phyloP scores from a whole-genome alignment of 2,888 invertebrate species.

The Pharmacophagus antenor region DNA sequence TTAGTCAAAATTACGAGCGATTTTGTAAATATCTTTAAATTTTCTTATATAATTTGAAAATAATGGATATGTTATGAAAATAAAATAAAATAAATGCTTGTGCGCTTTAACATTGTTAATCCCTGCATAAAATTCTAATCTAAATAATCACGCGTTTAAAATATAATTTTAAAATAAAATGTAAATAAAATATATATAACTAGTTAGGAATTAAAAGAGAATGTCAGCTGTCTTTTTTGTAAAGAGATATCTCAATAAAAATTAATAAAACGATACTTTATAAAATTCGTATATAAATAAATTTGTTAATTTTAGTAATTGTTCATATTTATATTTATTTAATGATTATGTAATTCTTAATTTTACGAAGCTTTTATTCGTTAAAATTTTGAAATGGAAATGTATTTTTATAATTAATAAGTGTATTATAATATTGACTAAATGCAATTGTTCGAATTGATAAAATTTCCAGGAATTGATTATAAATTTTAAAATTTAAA shows the following conservation, averaged over 20 bases:
- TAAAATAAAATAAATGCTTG: slow-evolving; percentile 48
- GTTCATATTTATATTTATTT: too few relatives aligned
- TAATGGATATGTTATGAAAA: not conserved
- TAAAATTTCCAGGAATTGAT: not conserved
- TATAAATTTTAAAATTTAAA: not conserved
- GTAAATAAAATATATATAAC: not conserved
- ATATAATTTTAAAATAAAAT: slow-evolving; percentile 3
- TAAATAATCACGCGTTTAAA: slow-evolving; percentile 29
- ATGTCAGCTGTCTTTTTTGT: too few relatives aligned
- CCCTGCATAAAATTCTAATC: slow-evolving; percentile 56
- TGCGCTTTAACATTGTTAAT: slow-evolving; percentile 59
- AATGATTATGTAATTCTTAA: not conserved
- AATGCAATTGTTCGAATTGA: slow-evolving; percentile 10
- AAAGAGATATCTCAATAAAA: not conserved
- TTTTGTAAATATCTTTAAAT: too few relatives aligned
- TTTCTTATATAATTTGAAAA: too few relatives aligned
- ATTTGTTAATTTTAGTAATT: too few relatives aligned
- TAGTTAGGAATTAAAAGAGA: not conserved
- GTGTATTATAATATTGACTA: slow-evolving; percentile 1
- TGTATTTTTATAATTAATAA: slow-evolving; percentile 11
- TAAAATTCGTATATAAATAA: not conserved
- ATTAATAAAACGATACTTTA: not conserved
- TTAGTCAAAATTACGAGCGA: too few relatives aligned
- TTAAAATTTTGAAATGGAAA: slow-evolving; percentile 18
- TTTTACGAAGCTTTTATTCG: slow-evolving; percentile 19